Percentiles rank a stretch among this genome's conserved stretches.
These are phyloP conservation scores for Rhagonycha lutea DNA, from an alignment of 2,888 invertebrate species.

Conservation along the genomic window DNA sequence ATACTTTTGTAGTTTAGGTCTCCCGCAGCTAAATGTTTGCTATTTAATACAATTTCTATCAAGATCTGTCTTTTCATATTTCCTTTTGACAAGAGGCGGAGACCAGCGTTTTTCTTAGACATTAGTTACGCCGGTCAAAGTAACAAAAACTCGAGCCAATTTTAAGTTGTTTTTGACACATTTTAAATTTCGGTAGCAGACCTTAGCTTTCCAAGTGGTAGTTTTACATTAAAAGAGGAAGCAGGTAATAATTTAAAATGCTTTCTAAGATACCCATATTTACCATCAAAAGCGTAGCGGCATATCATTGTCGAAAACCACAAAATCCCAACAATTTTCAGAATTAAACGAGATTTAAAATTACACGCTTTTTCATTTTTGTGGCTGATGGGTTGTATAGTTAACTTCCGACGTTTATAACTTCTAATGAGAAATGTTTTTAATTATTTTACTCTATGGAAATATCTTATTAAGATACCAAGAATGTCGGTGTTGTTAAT, in stretches of 20 bases:
- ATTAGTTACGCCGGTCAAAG: constrained; percentile 13
- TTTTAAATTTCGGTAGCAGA: constrained; percentile 24
- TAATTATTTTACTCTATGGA: constrained; percentile 6
- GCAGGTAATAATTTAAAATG: constrained; percentile 15
- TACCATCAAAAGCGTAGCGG: constrained; percentile 6
- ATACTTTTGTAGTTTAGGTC: neutral
- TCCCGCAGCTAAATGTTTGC: neutral
- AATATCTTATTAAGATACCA: constrained; percentile 22
- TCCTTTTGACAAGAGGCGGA: constrained; percentile 18
- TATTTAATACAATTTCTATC: neutral
- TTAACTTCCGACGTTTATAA: neutral
- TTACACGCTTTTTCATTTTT: constrained; percentile 4
- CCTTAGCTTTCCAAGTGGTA: constrained; percentile 3
- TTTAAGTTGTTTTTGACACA: constrained; percentile 25
- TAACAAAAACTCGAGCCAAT: constrained; percentile 1
- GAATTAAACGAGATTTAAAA: constrained; percentile 6
- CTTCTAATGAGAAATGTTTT: neutral
- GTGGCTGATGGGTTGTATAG: neutral
- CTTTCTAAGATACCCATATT: neutral
- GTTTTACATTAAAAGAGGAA: constrained; percentile 14
- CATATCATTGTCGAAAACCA: constrained; percentile 10
- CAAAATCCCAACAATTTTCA: constrained; percentile 4
- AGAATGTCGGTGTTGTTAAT: constrained; percentile 22
- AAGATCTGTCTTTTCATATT: neutral
- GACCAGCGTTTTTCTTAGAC: constrained; percentile 5